Conservation (phyloP, 2,888 invertebrate species). For the Anthrax anthrax region DNA sequence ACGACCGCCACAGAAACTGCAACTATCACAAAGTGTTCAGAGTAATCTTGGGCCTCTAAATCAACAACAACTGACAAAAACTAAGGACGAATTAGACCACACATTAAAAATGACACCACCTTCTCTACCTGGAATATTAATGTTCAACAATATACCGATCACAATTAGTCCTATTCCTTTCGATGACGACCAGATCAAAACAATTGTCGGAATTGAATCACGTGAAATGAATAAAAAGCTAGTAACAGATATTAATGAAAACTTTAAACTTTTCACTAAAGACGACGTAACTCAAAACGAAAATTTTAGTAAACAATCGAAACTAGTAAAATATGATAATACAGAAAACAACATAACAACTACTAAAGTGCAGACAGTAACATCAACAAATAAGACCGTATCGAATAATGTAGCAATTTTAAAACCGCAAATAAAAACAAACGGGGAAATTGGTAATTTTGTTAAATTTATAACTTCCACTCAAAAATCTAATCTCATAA, state of each 20-base stretch:
- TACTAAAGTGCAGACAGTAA: neutral
- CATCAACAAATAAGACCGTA: neutral
- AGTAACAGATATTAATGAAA: neutral
- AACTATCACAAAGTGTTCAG: slow-evolving; percentile 29
- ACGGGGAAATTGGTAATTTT: too few relatives aligned
- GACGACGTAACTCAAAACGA: neutral
- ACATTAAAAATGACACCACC: neutral
- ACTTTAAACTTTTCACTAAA: neutral
- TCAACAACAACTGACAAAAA: slow-evolving; percentile 27
- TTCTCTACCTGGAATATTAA: neutral
- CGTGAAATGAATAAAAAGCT: slow-evolving; percentile 8
- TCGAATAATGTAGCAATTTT: too few relatives aligned
- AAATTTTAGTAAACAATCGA: slow-evolving; percentile 11
- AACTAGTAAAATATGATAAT: neutral
- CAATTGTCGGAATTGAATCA: neutral
- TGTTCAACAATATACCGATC: neutral
- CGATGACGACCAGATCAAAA: neutral
- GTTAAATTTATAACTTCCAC: too few relatives aligned
- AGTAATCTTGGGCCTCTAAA: slow-evolving; percentile 17
- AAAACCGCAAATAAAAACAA: too few relatives aligned
- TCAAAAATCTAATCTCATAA: too few relatives aligned
- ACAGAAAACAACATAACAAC: neutral
- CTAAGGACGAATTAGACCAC: slow-evolving; percentile 14
- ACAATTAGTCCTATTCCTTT: neutral
- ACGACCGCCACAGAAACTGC: slow-evolving; percentile 28